Evolutionary conservation across 2,797 vertebrate species (phyloP).

Genomic region (Florisuga fusca): DNA sequence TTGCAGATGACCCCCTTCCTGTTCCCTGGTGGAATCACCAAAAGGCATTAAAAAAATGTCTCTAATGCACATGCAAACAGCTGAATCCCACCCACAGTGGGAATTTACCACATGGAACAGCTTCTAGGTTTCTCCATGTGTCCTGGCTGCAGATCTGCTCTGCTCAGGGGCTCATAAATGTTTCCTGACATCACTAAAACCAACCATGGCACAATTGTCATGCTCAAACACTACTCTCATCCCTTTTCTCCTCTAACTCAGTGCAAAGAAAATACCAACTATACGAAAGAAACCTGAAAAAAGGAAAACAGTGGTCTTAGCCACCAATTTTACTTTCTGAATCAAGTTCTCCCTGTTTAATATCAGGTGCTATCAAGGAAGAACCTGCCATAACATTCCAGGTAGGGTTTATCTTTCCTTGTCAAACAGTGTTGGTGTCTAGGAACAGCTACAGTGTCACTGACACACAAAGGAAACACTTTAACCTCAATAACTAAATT

Average conservation of each 20-base stretch:
- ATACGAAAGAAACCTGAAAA: neutral
- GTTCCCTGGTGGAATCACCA: neutral
- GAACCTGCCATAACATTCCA: neutral
- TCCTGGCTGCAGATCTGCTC: neutral
- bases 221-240: neutral
- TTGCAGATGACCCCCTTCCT: neutral
- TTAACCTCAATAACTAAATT: neutral
- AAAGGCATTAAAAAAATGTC: neutral
- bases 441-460: neutral
- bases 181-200: neutral
- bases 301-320: neutral
- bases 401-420: neutral
- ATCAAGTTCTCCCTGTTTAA: neutral
- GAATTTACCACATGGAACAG: neutral
- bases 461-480: neutral
- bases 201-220: accelerated
- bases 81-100: neutral
- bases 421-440: neutral
- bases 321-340: neutral
- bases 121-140: accelerated
- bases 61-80: neutral
- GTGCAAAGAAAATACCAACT: neutral
- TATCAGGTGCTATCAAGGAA: neutral
- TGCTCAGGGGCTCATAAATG: accelerated
- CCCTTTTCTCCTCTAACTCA: neutral